Conservation (phyloP, 2,797 vertebrate genomes). For the Sus cebifrons region DNA sequence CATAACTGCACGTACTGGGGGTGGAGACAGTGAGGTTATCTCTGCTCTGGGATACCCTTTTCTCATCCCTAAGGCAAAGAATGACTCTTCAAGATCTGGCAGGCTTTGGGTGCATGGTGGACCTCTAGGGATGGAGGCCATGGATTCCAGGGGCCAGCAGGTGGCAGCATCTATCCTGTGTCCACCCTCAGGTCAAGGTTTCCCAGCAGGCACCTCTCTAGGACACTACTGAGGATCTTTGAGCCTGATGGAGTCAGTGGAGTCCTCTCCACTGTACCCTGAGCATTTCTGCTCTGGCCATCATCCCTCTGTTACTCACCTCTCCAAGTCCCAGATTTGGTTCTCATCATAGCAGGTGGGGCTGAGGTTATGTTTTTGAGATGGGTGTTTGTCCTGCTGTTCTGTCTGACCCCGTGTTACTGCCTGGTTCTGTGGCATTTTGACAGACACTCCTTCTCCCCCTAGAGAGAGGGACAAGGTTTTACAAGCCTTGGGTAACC, state of each 20-base stretch:
- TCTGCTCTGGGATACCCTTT: not conserved
- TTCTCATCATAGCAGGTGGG: not conserved
- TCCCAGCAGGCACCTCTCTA: not conserved
- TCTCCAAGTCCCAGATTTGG: not conserved
- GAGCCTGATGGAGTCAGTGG: fast-evolving
- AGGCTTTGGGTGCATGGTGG: not conserved
- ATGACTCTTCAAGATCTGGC: not conserved
- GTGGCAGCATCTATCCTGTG: conserved; percentile 58
- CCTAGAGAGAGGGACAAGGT: not conserved
- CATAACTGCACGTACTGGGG: fast-evolving
- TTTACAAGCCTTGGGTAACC: not conserved
- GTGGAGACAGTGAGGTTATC: not conserved
- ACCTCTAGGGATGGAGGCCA: not conserved
- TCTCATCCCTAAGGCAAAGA: not conserved
- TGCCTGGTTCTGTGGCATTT: not conserved
- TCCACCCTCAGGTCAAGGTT: not conserved
- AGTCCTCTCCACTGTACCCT: not conserved
- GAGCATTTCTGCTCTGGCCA: not conserved
- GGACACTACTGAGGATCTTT: not conserved
- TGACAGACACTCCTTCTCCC: not conserved
- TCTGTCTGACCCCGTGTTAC: not conserved
- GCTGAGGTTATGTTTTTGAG: not conserved
- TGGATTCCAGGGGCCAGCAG: conserved; percentile 46
- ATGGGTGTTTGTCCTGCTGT: not conserved
- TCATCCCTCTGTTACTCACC: fast-evolving